A percentile compares a stretch with the other conserved stretches of the same genome.
Conservation (phyloP, 2,888 invertebrate species). For the Microplitis deprimator region DNA sequence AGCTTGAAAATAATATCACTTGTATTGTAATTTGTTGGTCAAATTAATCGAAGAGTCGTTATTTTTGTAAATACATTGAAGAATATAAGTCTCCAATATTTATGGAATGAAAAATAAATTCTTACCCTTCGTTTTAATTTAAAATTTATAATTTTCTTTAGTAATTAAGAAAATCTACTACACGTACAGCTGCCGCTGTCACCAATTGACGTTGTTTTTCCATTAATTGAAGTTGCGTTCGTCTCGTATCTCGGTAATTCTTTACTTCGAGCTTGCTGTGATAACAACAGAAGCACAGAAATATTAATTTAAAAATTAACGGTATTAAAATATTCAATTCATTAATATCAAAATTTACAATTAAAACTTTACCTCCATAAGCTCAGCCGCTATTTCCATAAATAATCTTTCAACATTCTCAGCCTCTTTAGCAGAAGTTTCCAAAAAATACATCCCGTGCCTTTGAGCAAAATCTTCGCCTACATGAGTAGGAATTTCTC, state of each 20-base stretch:
- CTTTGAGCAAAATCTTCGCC: constrained; percentile 96
- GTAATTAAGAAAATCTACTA: constrained; percentile 67
- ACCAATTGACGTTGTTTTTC: constrained; percentile 80
- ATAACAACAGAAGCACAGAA: background rate
- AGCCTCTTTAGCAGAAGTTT: constrained; percentile 98
- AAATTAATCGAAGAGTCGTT: background rate
- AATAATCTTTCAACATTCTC: constrained; percentile 97
- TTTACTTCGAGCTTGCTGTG: constrained; percentile 88
- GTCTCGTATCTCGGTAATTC: constrained; percentile 84
- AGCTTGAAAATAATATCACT: constrained; percentile 3
- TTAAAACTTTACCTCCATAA: constrained; percentile 80
- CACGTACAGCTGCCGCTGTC: constrained; percentile 79
- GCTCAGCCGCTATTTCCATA: constrained; percentile 95
- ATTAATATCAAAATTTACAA: background rate
- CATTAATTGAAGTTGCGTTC: constrained; percentile 80
- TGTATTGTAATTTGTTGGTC: constrained; percentile 1
- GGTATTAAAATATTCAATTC: background rate
- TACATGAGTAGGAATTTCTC: constrained; percentile 95
- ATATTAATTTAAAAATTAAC: constrained; percentile 32
- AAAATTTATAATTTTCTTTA: background rate
- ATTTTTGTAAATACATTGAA: background rate
- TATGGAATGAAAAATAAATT: constrained; percentile 3
- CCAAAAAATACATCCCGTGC: constrained; percentile 97
- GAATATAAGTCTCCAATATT: background rate
- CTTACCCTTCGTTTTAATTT: background rate